Percentiles rank a stretch among this genome's conserved stretches.
Evolutionary conservation across 2,888 invertebrate species (phyloP).

Genomic region (Acronicta alni): DNA sequence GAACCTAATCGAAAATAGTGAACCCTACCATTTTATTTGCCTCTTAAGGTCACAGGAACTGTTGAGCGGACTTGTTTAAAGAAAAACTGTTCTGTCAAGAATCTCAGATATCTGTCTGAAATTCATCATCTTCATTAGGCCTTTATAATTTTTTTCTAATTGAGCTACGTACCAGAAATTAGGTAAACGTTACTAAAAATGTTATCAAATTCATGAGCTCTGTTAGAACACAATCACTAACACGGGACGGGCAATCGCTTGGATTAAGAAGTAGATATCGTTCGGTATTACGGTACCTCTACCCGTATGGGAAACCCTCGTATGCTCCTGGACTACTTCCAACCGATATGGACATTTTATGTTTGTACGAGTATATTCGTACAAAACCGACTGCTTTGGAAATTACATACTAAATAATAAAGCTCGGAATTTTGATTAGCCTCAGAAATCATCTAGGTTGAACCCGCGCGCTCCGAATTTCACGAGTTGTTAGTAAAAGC

Average conservation of each 20-base stretch:
- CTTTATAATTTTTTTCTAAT: too few species aligned
- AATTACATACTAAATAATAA: conserved; percentile 5
- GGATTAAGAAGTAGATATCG: conserved; percentile 3
- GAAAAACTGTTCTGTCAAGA: too few species aligned
- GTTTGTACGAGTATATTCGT: background rate
- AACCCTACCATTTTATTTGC: too few species aligned
- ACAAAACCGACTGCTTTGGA: conserved; percentile 12
- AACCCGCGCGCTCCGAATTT: conserved; percentile 27
- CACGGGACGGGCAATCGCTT: background rate
- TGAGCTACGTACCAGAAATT: background rate
- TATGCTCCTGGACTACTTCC: conserved; percentile 14
- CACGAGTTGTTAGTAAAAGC: conserved; percentile 39
- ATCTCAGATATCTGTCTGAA: too few species aligned
- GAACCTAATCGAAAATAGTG: background rate
- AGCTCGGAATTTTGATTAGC: conserved; percentile 21
- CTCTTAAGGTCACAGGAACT: too few species aligned
- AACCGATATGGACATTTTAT: conserved; percentile 9
- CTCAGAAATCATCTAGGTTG: conserved; percentile 16
- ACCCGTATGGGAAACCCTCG: background rate
- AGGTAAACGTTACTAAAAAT: too few species aligned
- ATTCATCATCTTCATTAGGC: too few species aligned
- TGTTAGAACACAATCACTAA: background rate
- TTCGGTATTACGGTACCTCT: conserved; percentile 4
- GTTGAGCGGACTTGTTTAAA: too few species aligned
- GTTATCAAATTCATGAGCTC: background rate